Conservation (phyloP, 2,888 invertebrate species). For the Heliconius aoede region DNA sequence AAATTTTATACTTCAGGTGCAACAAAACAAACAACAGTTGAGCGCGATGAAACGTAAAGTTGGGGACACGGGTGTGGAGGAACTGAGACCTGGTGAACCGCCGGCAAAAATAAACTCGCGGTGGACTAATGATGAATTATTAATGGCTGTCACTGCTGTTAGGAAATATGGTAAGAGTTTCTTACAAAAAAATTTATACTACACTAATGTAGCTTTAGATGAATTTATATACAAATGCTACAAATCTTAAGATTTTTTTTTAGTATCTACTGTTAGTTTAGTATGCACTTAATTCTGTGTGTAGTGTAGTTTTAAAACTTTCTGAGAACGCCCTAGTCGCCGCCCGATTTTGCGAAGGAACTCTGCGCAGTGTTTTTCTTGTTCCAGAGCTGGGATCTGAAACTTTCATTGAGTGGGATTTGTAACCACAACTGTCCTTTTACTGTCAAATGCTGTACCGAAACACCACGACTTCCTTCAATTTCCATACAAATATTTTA, state of each 20-base stretch:
- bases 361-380: not conserved
- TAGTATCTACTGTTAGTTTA: too few species aligned
- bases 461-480: not conserved
- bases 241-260: too few species aligned
- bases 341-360: too few species aligned
- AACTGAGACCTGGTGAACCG: constrained; percentile 85
- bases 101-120: constrained; percentile 90
- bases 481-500: not conserved
- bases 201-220: not conserved
- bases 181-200: not conserved
- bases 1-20: constrained; percentile 87
- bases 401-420: too few species aligned
- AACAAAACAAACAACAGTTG: constrained; percentile 96
- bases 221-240: too few species aligned
- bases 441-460: too few species aligned
- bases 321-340: too few species aligned
- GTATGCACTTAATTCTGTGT: too few species aligned
- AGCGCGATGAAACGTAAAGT: constrained; percentile 93
- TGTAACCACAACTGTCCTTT: too few species aligned
- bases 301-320: too few species aligned
- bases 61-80: constrained; percentile 83
- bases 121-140: constrained; percentile 96
- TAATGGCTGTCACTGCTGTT: constrained; percentile 95
- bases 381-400: too few species aligned
- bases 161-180: constrained; percentile 86